Conservation (phyloP, 2,888 invertebrate species). For the Tromatobia lineatoria region DNA sequence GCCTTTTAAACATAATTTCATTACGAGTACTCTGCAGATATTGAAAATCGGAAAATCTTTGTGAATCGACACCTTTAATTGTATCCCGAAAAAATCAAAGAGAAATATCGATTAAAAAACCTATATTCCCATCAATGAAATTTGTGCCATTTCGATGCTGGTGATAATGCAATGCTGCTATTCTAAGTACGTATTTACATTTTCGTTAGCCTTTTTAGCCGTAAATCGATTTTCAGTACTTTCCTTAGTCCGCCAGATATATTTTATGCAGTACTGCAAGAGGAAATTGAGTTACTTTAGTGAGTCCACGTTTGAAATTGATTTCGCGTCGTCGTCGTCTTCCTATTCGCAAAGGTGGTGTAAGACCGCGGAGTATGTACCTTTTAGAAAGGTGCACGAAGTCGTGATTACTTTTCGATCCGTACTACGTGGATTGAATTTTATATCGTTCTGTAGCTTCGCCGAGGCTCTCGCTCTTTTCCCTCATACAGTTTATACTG, state of each 20-base stretch:
- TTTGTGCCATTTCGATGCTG: background rate
- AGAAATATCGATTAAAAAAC: too few relatives aligned
- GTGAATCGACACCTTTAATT: too few relatives aligned
- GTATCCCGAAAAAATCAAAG: too few relatives aligned
- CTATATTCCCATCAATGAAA: background rate
- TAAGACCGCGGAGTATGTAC: conserved; percentile 71
- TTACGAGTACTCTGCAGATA: too few relatives aligned
- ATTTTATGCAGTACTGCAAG: conserved; percentile 31
- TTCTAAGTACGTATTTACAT: background rate
- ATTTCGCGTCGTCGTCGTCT: conserved; percentile 73
- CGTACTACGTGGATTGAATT: conserved; percentile 80
- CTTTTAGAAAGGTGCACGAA: conserved; percentile 69
- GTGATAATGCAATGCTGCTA: background rate
- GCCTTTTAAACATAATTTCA: too few relatives aligned
- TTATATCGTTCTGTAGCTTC: conserved; percentile 31
- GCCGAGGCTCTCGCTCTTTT: background rate
- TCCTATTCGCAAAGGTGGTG: conserved; percentile 20
- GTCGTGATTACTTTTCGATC: conserved; percentile 82
- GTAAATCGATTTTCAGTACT: background rate
- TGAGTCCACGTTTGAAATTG: conserved; percentile 78
- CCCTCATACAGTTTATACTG: conserved; percentile 1
- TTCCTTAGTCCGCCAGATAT: conserved; percentile 16
- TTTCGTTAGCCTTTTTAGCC: too few relatives aligned
- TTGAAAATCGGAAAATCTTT: too few relatives aligned
- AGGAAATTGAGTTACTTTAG: conserved; percentile 78